Evolutionary conservation across 2,797 vertebrate species (phyloP).

Genomic region (Myripristis murdjan): DNA sequence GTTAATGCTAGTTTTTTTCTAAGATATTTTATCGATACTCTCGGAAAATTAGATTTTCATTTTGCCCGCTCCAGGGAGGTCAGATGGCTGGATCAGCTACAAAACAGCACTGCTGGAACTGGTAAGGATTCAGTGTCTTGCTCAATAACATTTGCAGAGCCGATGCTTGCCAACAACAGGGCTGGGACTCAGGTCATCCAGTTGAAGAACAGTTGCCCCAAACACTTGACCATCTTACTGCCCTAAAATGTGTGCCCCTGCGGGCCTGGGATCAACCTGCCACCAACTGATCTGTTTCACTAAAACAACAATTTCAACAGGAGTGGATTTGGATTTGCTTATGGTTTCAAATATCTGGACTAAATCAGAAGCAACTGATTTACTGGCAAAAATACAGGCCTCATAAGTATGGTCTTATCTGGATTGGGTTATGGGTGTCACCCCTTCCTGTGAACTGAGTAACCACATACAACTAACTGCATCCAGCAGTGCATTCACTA

Average conservation of each 20-base stretch:
- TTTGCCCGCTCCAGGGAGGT: not conserved
- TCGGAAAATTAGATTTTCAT: not conserved
- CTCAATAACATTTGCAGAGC: not conserved
- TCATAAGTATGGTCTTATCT: not conserved
- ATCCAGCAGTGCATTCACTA: not conserved
- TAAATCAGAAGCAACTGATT: not conserved
- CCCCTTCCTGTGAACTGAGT: not conserved
- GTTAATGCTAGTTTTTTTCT: slow-evolving; percentile 6
- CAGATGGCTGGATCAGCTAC: slow-evolving; percentile 12
- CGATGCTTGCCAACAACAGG: not conserved
- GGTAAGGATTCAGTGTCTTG: slow-evolving; percentile 3
- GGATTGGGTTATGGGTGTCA: not conserved
- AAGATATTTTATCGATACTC: not conserved
- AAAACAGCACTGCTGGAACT: too few species aligned
- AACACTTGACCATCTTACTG: not conserved
- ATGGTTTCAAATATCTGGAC: not conserved
- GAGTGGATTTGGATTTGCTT: not conserved
- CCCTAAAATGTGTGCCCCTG: not conserved
- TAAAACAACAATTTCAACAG: not conserved
- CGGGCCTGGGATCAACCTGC: not conserved
- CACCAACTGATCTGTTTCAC: not conserved
- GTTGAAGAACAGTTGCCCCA: too few species aligned
- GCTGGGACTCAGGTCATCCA: too few species aligned
- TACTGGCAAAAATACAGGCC: not conserved
- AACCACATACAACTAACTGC: not conserved